Conservation (phyloP, 2,888 invertebrate genomes). For the Stegana nigrithorax region DNA sequence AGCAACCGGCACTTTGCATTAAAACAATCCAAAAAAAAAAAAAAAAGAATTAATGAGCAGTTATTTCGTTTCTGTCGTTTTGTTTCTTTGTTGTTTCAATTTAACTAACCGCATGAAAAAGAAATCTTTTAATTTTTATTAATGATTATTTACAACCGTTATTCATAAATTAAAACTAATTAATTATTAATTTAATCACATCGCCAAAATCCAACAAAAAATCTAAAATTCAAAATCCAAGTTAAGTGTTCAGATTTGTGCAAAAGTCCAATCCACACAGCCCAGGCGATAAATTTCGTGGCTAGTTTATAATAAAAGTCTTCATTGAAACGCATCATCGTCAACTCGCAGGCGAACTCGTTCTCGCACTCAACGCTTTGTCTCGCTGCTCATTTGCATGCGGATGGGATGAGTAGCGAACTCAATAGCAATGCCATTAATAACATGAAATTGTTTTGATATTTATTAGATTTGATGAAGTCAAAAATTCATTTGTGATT, state of each 20-base stretch:
- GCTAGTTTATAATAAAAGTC: no score
- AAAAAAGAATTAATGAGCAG: conserved; percentile 20
- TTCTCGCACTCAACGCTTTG: conserved; percentile 37
- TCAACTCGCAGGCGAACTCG: conserved; percentile 10
- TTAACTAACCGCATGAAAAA: no score
- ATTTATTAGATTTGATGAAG: conserved; percentile 56
- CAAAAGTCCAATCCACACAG: conserved; percentile 24
- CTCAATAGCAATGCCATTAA: conserved; percentile 38
- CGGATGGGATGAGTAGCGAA: no score
- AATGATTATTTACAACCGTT: conserved; percentile 64
- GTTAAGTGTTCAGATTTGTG: conserved; percentile 55
- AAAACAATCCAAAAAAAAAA: conserved; percentile 16
- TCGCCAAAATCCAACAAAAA: conserved; percentile 39
- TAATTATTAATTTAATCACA: conserved; percentile 64
- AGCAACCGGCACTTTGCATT: conserved; percentile 18
- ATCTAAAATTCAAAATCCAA: conserved; percentile 25
- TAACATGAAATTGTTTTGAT: conserved; percentile 48
- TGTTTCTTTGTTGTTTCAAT: no score
- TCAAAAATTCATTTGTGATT: conserved; percentile 32
- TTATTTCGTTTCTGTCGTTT: conserved; percentile 32
- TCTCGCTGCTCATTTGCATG: conserved; percentile 48
- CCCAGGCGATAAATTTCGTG: conserved; percentile 1
- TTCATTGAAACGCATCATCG: neutral
- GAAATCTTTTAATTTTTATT: conserved; percentile 62
- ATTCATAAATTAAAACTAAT: conserved; percentile 65